Evolutionary conservation across 1,140 invertebrate species (phyloP).

Genomic region (Homarus americanus): DNA sequence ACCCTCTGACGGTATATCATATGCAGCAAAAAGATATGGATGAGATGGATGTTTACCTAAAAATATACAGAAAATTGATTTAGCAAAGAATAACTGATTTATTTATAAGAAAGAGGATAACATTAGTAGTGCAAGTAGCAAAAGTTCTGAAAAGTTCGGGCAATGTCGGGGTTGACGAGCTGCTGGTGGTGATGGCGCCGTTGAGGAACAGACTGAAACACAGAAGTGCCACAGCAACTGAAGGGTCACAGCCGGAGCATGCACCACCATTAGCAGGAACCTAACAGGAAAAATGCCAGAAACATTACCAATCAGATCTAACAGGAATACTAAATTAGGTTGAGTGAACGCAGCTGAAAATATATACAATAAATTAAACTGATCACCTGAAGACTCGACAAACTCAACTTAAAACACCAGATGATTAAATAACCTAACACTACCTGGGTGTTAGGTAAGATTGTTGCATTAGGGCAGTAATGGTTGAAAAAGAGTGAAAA

Average conservation of each 20-base stretch:
- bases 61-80: neutral
- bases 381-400: too few relatives aligned
- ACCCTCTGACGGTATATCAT: neutral
- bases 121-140: neutral
- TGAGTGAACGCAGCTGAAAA: too few relatives aligned
- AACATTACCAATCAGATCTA: neutral
- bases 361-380: too few relatives aligned
- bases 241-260: conserved; percentile 27
- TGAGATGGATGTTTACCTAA: neutral
- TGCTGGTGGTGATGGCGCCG: conserved; percentile 16
- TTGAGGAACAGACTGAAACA: conserved; percentile 40
- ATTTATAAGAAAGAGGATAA: neutral
- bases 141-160: conserved; percentile 49
- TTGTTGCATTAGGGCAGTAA: too few relatives aligned
- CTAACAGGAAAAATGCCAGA: neutral
- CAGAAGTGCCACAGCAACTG: conserved; percentile 10
- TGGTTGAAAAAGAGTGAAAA: too few relatives aligned
- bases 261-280: conserved; percentile 9
- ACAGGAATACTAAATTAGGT: too few relatives aligned
- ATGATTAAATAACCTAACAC: too few relatives aligned
- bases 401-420: too few relatives aligned
- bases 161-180: conserved; percentile 45
- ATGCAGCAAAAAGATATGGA: too few relatives aligned
- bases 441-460: too few relatives aligned
- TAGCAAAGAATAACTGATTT: neutral